Evolutionary conservation across 1,140 invertebrate species (phyloP).

Genomic region (Ooceraea biroi): DNA sequence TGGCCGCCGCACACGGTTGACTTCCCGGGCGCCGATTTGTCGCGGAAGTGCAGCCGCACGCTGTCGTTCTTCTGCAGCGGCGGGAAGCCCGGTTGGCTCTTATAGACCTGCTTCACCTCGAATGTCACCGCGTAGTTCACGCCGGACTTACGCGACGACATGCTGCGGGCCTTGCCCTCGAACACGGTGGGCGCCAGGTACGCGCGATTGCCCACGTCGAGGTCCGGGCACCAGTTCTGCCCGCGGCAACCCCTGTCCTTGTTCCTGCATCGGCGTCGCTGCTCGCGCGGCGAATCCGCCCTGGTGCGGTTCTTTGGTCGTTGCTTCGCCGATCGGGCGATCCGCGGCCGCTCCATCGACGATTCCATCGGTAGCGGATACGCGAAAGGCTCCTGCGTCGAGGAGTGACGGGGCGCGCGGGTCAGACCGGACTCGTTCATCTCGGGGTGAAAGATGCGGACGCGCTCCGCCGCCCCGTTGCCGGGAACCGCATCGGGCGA

Average conservation of each 20-base stretch:
- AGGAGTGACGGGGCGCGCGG: slow-evolving; percentile 68
- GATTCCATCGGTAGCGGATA: slow-evolving; percentile 41
- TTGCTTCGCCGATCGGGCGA: slow-evolving; percentile 74
- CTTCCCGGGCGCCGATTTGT: slow-evolving; percentile 82
- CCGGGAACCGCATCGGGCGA: neutral
- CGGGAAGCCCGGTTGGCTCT: slow-evolving; percentile 87
- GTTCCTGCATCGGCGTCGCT: slow-evolving; percentile 80
- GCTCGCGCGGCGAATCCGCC: slow-evolving; percentile 80
- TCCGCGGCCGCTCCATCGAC: slow-evolving; percentile 68
- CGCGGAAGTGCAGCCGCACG: slow-evolving; percentile 86
- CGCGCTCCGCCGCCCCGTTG: neutral
- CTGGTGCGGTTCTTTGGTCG: slow-evolving; percentile 79
- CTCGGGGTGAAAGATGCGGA: slow-evolving; percentile 38
- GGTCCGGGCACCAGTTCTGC: slow-evolving; percentile 87
- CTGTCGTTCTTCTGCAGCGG: slow-evolving; percentile 86
- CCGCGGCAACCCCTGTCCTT: slow-evolving; percentile 77
- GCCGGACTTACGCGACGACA: slow-evolving; percentile 86
- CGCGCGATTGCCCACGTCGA: slow-evolving; percentile 88
- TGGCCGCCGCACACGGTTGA: slow-evolving; percentile 80
- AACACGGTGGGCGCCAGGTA: slow-evolving; percentile 89
- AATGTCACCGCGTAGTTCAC: slow-evolving; percentile 89
- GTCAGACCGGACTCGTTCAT: slow-evolving; percentile 56
- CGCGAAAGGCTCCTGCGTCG: slow-evolving; percentile 62
- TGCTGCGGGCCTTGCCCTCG: slow-evolving; percentile 89
- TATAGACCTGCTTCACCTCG: slow-evolving; percentile 89